Evolutionary conservation across 2,797 vertebrate species (phyloP), one percentile per base, ranked within the genome.

Genomic region (Sebastes trivittatus): DNA sequence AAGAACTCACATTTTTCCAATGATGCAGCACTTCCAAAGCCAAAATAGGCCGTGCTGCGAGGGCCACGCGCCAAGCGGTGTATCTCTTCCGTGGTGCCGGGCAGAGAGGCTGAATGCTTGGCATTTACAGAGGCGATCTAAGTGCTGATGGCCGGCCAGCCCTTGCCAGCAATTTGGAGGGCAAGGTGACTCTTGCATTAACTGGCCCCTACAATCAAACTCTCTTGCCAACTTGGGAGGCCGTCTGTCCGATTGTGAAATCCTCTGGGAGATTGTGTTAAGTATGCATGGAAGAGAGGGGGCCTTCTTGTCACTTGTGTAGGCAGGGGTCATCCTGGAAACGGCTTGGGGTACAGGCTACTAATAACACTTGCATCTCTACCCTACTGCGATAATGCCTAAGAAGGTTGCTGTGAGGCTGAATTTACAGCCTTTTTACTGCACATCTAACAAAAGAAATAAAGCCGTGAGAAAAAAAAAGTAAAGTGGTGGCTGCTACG

Each of bases 181-280:
- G 84, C 92, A 88, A 94, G 87, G 88, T 92, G 94, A 94, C 93
- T 94, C 90, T 87, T 87, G 61, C 68, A 80, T 91, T 92, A 77
- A 87, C 75, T 65, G 72, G 80, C 66, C 87, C 79, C 7, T 36
- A 85, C 77, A 82, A 66, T 83, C 81, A 83, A 88, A 89, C 61
- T 42, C 75, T 73, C 25, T 65, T 80, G 91, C 84, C 85, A 89
- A 89, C 78, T 77, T 87, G 82, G 81, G 81, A 91, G 69, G 75
- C 68, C 5, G 66, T 29, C 52, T 70, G 66, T 75, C 66, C 81
- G 54, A 46, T 66, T 63, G 23, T 58, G 69, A 80, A 64, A 69
- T 71, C 78, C 58, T 67, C 60, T 25, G 29, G 49, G 49, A 71
- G 62, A 67, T 14, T 65, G 68, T 66, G 38, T 46, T 46, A 79